These are phyloP conservation scores for Parotocinclus haroldoi DNA, from an alignment of 2,797 vertebrate genomes.

Conservation along the genomic window DNA sequence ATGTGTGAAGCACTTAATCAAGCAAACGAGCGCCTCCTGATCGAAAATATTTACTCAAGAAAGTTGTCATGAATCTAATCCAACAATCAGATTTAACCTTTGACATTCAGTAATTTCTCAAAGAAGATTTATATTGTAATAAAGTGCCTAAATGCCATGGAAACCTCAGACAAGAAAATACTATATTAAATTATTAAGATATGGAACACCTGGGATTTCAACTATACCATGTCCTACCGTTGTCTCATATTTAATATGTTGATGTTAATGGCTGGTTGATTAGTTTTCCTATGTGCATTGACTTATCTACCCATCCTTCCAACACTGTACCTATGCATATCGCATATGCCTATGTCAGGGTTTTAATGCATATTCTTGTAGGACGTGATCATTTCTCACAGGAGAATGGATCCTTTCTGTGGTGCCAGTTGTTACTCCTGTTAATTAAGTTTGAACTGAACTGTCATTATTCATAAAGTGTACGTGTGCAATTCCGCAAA, in stretches of 20 bases:
- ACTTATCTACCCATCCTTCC: constrained; percentile 20
- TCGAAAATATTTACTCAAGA: constrained; percentile 43
- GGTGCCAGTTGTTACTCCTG: neutral
- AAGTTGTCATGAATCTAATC: constrained; percentile 50
- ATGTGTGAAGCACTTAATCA: constrained; percentile 18
- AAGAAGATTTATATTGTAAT: constrained; percentile 59
- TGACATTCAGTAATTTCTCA: constrained; percentile 43
- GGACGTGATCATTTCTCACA: constrained; percentile 1
- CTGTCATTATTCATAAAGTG: too few species aligned
- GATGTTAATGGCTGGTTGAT: constrained; percentile 49
- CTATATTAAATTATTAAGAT: constrained; percentile 58
- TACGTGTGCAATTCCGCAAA: too few species aligned
- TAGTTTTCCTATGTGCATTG: constrained; percentile 44
- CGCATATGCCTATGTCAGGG: constrained; percentile 23
- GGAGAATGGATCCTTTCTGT: neutral
- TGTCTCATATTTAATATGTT: constrained; percentile 46
- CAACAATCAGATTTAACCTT: constrained; percentile 55
- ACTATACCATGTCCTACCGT: constrained; percentile 40
- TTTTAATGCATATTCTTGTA: constrained; percentile 13
- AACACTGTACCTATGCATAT: constrained; percentile 39
- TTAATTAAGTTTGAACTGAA: too few species aligned
- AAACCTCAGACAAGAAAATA: constrained; percentile 51
- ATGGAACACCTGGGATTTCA: constrained; percentile 48
- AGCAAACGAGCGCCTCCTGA: constrained; percentile 35
- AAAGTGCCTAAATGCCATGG: constrained; percentile 58